Evolutionary conservation across 2,797 vertebrate species (phyloP).

Genomic region (Orientallactaga sibirica): DNA sequence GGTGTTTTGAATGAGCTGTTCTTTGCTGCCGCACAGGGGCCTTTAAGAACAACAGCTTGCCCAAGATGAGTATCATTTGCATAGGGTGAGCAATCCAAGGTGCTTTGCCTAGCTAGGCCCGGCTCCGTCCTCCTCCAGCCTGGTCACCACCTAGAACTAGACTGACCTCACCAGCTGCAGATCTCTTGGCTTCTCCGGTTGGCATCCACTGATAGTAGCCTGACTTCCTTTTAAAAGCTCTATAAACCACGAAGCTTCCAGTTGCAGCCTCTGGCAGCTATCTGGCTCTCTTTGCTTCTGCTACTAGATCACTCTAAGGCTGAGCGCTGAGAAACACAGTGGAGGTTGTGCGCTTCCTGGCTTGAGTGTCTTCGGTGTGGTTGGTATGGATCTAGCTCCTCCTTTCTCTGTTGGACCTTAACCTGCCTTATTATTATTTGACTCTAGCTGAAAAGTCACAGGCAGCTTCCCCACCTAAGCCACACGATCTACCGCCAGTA

Average conservation of each 20-base stretch:
- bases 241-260: neutral
- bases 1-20: neutral
- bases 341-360: neutral
- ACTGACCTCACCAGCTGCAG: neutral
- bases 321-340: neutral
- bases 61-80: neutral
- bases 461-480: neutral
- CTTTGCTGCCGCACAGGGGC: neutral
- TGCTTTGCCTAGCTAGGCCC: neutral
- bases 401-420: neutral
- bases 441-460: conserved; percentile 29
- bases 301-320: neutral
- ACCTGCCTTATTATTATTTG: neutral
- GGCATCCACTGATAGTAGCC: neutral
- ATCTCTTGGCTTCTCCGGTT: neutral
- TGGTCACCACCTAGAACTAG: neutral
- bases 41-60: neutral
- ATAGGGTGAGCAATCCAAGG: neutral
- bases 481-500: neutral
- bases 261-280: neutral
- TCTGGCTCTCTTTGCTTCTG: neutral
- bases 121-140: neutral
- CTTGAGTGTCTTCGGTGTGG: neutral
- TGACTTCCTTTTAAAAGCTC: conserved; percentile 2
- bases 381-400: neutral